These are phyloP conservation scores for Trichonephila clavata DNA, from an alignment of 1,140 invertebrate genomes.

Conservation along the genomic window DNA sequence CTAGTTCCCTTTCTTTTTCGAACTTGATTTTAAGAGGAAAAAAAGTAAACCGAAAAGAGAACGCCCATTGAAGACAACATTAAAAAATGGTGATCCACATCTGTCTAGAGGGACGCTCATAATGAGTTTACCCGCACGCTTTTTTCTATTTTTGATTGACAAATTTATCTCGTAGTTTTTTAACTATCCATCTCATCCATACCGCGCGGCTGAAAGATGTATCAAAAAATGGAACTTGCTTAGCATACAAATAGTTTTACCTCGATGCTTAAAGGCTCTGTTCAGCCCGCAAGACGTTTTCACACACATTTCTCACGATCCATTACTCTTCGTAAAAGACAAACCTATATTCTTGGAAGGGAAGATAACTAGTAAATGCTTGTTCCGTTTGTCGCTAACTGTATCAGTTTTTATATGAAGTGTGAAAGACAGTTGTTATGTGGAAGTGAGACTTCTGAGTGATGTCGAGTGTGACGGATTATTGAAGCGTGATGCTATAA, in stretches of 20 bases:
- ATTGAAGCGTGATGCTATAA: neutral
- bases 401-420: neutral
- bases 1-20: neutral
- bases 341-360: neutral
- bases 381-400: neutral
- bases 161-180: neutral
- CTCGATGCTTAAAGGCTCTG: neutral
- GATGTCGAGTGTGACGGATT: neutral
- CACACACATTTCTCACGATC: constrained; percentile 11
- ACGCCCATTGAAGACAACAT: neutral
- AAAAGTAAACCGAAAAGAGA: neutral
- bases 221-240: too few relatives aligned
- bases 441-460: neutral
- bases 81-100: neutral
- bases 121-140: neutral
- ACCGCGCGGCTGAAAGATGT: too few relatives aligned
- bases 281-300: neutral
- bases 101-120: neutral
- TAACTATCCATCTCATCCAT: too few relatives aligned
- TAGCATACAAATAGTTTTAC: too few relatives aligned
- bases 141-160: neutral
- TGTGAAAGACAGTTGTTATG: neutral
- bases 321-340: neutral
- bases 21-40: neutral
- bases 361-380: neutral